These are phyloP conservation scores for Rhinoptilus africanus DNA, from an alignment of 2,113 vertebrate species.

Conservation along the genomic window DNA sequence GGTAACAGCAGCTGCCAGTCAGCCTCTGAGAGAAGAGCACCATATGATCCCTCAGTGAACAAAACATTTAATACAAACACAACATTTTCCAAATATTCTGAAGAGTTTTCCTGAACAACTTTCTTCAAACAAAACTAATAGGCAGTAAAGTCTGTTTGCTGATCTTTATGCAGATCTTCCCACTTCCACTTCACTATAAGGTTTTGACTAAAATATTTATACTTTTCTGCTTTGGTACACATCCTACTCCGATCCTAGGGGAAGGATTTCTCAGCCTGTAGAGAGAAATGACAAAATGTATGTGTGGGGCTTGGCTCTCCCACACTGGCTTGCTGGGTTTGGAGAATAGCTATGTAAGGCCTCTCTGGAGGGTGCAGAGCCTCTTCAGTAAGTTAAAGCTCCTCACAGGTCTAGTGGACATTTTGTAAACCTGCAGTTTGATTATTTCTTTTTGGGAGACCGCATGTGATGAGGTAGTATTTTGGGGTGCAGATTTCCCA, in stretches of 20 bases:
- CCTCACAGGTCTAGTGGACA: not conserved
- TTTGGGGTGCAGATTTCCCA: not conserved
- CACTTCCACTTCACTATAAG: conserved; percentile 8
- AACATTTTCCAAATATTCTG: not conserved
- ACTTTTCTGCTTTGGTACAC: conserved; percentile 35
- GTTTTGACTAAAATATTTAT: conserved; percentile 61
- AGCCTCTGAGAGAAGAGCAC: not conserved
- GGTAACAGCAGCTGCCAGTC: conserved; percentile 23
- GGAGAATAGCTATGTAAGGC: not conserved
- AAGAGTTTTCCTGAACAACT: conserved; percentile 10
- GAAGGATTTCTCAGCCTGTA: conserved; percentile 5
- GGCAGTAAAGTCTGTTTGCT: conserved; percentile 19
- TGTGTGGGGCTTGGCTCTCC: not conserved
- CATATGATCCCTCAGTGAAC: conserved; percentile 15
- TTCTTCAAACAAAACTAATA: conserved; percentile 26
- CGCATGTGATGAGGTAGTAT: not conserved
- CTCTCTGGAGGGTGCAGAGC: not conserved
- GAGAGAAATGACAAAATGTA: not conserved
- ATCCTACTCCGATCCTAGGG: not conserved
- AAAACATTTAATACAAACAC: conserved; percentile 50
- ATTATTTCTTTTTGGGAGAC: not conserved
- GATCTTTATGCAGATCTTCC: conserved; percentile 30
- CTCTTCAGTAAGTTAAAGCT: not conserved
- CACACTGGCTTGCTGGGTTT: not conserved
- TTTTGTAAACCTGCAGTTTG: not conserved